These are phyloP conservation scores for Spizella passerina DNA, from an alignment of 2,797 vertebrate species.

Conservation along the genomic window DNA sequence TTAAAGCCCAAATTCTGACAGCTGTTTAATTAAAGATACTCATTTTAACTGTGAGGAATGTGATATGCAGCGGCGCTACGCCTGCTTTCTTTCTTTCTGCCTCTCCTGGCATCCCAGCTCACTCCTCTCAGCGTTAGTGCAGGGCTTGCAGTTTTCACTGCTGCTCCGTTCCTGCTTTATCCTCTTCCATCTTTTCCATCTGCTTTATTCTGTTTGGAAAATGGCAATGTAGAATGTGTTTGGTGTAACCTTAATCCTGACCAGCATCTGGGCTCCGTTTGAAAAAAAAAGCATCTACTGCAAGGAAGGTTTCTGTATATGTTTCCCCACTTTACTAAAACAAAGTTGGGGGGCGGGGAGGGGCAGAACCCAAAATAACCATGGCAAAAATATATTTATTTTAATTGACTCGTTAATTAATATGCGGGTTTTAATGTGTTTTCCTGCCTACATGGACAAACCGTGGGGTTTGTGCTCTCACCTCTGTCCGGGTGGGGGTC, in stretches of 20 bases:
- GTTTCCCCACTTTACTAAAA: not conserved
- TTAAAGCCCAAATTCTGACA: constrained; percentile 38
- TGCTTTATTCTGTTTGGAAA: constrained; percentile 75
- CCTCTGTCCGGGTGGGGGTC: not conserved
- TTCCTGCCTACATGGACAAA: not conserved
- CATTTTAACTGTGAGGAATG: not conserved
- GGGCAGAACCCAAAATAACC: not conserved
- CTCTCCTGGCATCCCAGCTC: constrained; percentile 15
- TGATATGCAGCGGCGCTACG: not conserved
- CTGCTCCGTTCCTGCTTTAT: constrained; percentile 54
- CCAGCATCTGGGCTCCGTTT: constrained; percentile 65
- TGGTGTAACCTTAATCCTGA: constrained; percentile 76
- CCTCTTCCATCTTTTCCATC: constrained; percentile 70
- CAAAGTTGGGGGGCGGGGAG: not conserved
- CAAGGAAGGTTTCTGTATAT: constrained; percentile 38
- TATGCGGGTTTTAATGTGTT: not conserved
- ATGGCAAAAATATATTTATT: not conserved
- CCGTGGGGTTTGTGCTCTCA: not conserved
- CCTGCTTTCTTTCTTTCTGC: not conserved
- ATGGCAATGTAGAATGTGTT: constrained; percentile 73
- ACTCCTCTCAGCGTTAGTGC: not conserved
- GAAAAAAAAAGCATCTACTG: constrained; percentile 20
- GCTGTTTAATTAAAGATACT: constrained; percentile 6
- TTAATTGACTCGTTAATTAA: not conserved
- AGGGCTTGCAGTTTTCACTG: constrained; percentile 41